These are phyloP conservation scores for Cryptocheilus praepositus DNA, from an alignment of 2,888 invertebrate genomes.

Conservation along the genomic window DNA sequence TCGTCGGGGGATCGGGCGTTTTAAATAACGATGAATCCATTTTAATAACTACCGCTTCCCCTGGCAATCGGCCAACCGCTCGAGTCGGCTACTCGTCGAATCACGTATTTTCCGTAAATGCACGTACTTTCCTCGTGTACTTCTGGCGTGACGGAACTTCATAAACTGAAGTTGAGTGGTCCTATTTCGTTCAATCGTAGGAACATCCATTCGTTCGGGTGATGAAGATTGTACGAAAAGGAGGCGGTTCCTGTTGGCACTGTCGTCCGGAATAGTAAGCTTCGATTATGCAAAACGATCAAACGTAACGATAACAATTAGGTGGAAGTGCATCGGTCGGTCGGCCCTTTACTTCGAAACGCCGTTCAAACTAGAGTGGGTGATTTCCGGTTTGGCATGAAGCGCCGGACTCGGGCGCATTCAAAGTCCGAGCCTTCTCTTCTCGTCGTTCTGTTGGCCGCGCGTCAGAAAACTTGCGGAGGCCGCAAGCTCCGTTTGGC, in stretches of 20 bases:
- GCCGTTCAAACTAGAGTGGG: constrained; percentile 21
- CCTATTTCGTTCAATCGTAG: too few relatives aligned
- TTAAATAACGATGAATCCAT: too few relatives aligned
- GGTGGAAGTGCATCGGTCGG: constrained; percentile 18
- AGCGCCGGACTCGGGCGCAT: constrained; percentile 47
- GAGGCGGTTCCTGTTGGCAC: constrained; percentile 27
- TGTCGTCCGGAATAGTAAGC: constrained; percentile 20
- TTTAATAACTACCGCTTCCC: too few relatives aligned
- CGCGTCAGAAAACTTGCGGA: constrained; percentile 66
- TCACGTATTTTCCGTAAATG: too few relatives aligned
- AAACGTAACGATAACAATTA: constrained; percentile 52
- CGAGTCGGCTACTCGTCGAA: neutral
- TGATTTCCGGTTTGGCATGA: constrained; percentile 67
- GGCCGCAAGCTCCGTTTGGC: constrained; percentile 60
- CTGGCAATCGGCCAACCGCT: constrained; percentile 17
- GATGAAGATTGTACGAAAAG: too few relatives aligned
- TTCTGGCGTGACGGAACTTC: too few relatives aligned
- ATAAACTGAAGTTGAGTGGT: too few relatives aligned
- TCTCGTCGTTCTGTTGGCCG: constrained; percentile 54
- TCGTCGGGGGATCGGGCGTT: too few relatives aligned
- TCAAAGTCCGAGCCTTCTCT: constrained; percentile 42
- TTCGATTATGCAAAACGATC: constrained; percentile 50
- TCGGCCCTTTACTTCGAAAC: constrained; percentile 16
- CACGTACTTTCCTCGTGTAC: too few relatives aligned
- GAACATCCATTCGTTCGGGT: too few relatives aligned